Base-by-base conservation (phyloP, 2,888 invertebrate genomes). In the Crepidodera aurea region DNA sequence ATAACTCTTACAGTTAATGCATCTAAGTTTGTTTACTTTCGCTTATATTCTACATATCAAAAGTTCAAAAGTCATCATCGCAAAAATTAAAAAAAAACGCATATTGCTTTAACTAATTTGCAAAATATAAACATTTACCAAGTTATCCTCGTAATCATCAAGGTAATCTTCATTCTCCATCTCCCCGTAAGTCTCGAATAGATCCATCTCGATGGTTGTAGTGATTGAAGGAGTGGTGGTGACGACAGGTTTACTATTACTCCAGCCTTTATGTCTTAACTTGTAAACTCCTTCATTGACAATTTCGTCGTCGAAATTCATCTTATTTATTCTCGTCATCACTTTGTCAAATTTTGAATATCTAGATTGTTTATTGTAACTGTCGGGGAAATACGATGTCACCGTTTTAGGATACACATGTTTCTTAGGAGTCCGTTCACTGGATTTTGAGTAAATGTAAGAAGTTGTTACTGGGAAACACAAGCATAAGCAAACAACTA, bases 331-430 rank as follows among this genome's bases (percentile, higher is more conserved):
- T 22, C 71, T 69, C 5, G 65, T 64, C 67, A 67, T 65, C 18
- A 74, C 71, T 42, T 67, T 69, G 42, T 72, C 71, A 39, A 74
- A 71, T 53, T 74, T 72, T n/a, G 73, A 66, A 56, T 71, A 74
- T 44, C 73, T 65, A 37, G 73, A 71, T 51, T 51, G 65, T 50
- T 62, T 62, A 22, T 53, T 15, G n/a, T 48, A 40, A 39, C 12
- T 58, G 27, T 62, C 50, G 18, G 13, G 25, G 1, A 7, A 13
- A 50, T 62, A 32, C n/a, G 62, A 53, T 27, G 13, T 5, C 18
- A 56, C 13, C 16, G 13, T 37, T 48, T 59, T 53, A 8, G 39
- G 40, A 18, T 4, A 10, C 39, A 53, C 15, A 5, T 54, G 46
- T 18, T 32, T 60, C 10, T 40, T 50, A 3, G 34, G 44, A 34